Evolutionary conservation across 2,888 invertebrate species (phyloP).

Genomic region (Drosophila fulvimacula): DNA sequence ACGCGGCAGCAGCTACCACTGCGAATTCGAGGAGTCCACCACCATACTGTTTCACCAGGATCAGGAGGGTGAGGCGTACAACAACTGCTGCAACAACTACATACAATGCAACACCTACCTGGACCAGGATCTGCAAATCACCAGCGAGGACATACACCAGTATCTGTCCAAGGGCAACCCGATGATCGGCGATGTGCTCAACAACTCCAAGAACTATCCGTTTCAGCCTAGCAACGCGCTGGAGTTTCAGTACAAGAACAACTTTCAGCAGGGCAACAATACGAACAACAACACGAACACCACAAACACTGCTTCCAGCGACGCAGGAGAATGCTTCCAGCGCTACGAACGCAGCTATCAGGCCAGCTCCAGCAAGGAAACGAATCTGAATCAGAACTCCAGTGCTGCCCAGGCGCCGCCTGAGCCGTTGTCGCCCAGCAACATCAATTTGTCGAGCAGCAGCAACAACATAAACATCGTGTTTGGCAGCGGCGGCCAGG

Average conservation of each 20-base stretch:
- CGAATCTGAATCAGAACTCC: conserved; percentile 83
- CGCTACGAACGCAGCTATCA: conserved; percentile 71
- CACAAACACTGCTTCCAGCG: conserved; percentile 72
- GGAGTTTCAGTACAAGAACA: conserved; percentile 85
- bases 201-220: conserved; percentile 84
- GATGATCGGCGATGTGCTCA: conserved; percentile 79
- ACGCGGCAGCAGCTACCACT: conserved; percentile 79
- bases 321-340: conserved; percentile 72
- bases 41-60: conserved; percentile 85
- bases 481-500: conserved; percentile 80
- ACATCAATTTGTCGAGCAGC: conserved; percentile 84
- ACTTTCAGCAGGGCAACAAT: conserved; percentile 79
- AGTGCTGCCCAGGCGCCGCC: conserved; percentile 30
- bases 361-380: conserved; percentile 82
- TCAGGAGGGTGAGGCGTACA: conserved; percentile 83
- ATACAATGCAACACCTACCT: conserved; percentile 84
- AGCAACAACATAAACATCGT: conserved; percentile 85
- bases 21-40: conserved; percentile 83
- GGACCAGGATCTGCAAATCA: conserved; percentile 85
- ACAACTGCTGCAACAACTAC: conserved; percentile 85
- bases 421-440: conserved; percentile 67
- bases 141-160: conserved; percentile 84
- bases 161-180: conserved; percentile 84
- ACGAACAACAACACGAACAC: conserved; percentile 68
- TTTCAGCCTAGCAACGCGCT: conserved; percentile 84